These are phyloP conservation scores for Manduca sexta DNA, from an alignment of 1,140 invertebrate species.

Conservation along the genomic window DNA sequence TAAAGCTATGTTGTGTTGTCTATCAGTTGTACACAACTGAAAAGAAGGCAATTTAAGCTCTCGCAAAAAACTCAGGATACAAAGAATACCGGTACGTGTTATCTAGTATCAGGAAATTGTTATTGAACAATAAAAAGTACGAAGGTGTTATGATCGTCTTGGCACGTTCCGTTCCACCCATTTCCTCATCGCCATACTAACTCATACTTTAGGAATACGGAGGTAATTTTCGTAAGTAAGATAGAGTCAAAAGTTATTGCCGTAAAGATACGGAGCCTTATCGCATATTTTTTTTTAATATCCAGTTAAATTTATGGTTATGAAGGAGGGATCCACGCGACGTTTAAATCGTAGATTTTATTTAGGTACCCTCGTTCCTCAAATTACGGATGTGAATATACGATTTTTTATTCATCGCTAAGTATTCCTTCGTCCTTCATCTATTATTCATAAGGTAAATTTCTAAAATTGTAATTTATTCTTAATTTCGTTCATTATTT, in stretches of 20 bases:
- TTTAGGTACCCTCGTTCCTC: conserved; percentile 1
- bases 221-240: background rate
- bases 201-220: background rate
- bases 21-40: too few species aligned
- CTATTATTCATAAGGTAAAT: background rate
- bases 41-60: too few species aligned
- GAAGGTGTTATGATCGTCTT: too few species aligned
- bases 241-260: conserved; percentile 6
- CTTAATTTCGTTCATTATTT: too few species aligned
- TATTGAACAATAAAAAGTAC: too few species aligned
- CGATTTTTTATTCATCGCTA: background rate
- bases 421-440: background rate
- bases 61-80: too few species aligned
- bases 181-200: too few species aligned
- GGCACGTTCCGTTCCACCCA: too few species aligned
- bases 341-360: conserved; percentile 6
- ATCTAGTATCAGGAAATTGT: too few species aligned
- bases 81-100: too few species aligned
- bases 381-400: conserved; percentile 4
- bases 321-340: background rate
- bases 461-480: background rate
- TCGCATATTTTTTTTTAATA: background rate
- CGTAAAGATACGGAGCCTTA: background rate
- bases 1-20: too few species aligned
- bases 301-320: conserved; percentile 8